These are phyloP conservation scores for Mugil cephalus DNA, from an alignment of 2,113 vertebrate genomes.

Conservation along the genomic window DNA sequence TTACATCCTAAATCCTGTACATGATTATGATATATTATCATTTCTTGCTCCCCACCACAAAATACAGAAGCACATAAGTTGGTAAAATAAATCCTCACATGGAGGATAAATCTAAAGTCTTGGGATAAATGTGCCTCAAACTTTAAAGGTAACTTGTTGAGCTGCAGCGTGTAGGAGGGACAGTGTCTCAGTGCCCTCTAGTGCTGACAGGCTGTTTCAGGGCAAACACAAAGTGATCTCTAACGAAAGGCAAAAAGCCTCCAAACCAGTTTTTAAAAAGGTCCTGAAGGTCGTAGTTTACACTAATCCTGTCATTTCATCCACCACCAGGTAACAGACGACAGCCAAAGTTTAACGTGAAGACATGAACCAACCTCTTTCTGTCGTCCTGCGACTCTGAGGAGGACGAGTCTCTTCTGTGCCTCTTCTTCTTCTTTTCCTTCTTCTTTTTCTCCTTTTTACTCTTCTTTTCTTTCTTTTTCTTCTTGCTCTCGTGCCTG, in stretches of 20 bases:
- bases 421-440: slow-evolving; percentile 86
- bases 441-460: slow-evolving; percentile 89
- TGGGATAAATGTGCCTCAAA: background rate
- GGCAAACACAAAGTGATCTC: background rate
- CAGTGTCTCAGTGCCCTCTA: slow-evolving; percentile 70
- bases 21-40: background rate
- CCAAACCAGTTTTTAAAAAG: background rate
- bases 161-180: slow-evolving; percentile 15
- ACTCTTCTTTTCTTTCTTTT: slow-evolving; percentile 88
- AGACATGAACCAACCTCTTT: slow-evolving; percentile 78
- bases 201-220: slow-evolving; percentile 46
- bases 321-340: background rate
- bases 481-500: slow-evolving; percentile 74
- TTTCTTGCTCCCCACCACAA: background rate
- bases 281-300: no score
- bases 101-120: background rate
- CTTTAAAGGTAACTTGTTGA: background rate
- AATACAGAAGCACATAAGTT: background rate
- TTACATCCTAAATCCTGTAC: background rate
- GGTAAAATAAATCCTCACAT: background rate
- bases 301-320: no score
- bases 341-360: background rate
- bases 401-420: slow-evolving; percentile 71
- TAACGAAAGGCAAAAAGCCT: background rate
- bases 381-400: slow-evolving; percentile 71